Conservation (phyloP, 2,113 vertebrate genomes). For the Uria aalge region DNA sequence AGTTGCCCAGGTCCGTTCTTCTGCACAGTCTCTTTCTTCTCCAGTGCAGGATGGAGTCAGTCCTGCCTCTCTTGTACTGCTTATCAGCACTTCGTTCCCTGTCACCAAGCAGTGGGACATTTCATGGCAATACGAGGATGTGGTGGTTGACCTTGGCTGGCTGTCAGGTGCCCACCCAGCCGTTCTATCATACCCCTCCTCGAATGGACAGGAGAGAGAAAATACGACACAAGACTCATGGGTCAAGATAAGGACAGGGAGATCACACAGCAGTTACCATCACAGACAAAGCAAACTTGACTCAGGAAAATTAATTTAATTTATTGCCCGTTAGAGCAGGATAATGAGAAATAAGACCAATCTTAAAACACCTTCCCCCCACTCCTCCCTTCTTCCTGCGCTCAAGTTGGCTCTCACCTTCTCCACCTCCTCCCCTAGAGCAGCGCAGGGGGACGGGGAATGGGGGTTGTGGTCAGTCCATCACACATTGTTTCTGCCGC, state of each 20-base stretch:
- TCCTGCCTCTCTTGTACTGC: background rate
- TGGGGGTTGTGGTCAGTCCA: background rate
- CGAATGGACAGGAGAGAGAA: background rate
- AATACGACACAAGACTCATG: accelerated
- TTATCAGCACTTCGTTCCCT: background rate
- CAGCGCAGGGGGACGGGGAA: accelerated
- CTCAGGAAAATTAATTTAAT: background rate
- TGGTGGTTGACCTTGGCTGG: background rate
- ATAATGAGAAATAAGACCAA: background rate
- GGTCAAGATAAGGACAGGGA: background rate
- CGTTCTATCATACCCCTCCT: accelerated
- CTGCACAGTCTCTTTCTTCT: background rate
- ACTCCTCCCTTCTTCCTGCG: background rate
- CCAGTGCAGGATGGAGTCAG: background rate
- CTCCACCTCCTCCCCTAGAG: accelerated
- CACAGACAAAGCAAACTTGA: background rate
- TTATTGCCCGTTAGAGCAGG: background rate
- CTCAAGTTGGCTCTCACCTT: background rate
- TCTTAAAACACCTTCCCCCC: background rate
- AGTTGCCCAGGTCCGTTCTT: background rate
- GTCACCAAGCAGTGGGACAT: background rate
- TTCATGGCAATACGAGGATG: background rate
- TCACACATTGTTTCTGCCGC: accelerated
- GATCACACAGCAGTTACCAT: background rate
- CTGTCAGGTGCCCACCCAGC: background rate